Conservation (phyloP, 2,888 invertebrate genomes). For the Notodonta dromedarius region DNA sequence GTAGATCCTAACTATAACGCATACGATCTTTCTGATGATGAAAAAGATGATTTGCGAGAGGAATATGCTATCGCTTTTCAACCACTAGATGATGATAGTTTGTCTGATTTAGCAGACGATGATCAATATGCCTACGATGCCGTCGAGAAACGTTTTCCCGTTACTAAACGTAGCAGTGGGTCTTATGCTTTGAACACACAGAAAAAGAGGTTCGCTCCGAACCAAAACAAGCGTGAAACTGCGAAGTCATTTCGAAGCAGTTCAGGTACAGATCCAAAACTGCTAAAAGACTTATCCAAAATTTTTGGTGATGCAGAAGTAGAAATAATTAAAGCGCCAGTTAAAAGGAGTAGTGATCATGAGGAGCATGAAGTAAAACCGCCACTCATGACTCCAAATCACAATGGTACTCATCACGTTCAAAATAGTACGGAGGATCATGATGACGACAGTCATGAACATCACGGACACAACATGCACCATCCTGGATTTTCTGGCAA, state of each 20-base stretch:
- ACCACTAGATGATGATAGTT: slow-evolving; percentile 72
- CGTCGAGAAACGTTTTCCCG: slow-evolving; percentile 86
- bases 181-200: slow-evolving; percentile 56
- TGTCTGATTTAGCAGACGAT: slow-evolving; percentile 69
- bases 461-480: slow-evolving; percentile 60
- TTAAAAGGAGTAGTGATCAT: slow-evolving; percentile 80
- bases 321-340: slow-evolving; percentile 76
- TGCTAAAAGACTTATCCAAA: slow-evolving; percentile 87
- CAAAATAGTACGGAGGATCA: slow-evolving; percentile 45
- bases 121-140: slow-evolving; percentile 71
- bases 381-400: slow-evolving; percentile 58
- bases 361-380: slow-evolving; percentile 68
- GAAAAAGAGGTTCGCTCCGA: slow-evolving; percentile 62
- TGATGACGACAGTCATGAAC: slow-evolving; percentile 67
- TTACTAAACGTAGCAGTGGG: slow-evolving; percentile 86
- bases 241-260: slow-evolving; percentile 68
- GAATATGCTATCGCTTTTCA: slow-evolving; percentile 80
- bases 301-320: slow-evolving; percentile 84
- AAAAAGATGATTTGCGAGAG: slow-evolving; percentile 74
- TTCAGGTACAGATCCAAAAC: slow-evolving; percentile 87
- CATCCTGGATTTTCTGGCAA: slow-evolving; percentile 61
- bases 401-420: slow-evolving; percentile 61
- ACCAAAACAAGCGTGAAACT: slow-evolving; percentile 63
- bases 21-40: slow-evolving; percentile 67
- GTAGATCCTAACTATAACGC: slow-evolving; percentile 63